These are phyloP conservation scores for Oxyruncus cristatus DNA, from an alignment of 2,113 vertebrate genomes.

Conservation along the genomic window DNA sequence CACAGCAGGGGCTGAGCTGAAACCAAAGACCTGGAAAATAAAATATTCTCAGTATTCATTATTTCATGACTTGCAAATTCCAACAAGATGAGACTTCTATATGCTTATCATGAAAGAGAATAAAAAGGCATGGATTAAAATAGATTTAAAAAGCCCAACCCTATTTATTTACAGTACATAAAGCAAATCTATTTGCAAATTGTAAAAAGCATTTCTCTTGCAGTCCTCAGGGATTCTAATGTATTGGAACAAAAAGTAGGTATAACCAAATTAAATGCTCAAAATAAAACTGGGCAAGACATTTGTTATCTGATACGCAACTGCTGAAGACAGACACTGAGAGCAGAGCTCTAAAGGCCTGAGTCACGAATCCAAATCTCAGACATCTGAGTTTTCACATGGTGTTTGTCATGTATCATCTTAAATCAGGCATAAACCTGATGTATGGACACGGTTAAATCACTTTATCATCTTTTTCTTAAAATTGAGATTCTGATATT, in stretches of 20 bases:
- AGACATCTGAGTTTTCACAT: not conserved
- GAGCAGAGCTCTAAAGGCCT: not conserved
- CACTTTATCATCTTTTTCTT: not conserved
- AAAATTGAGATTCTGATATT: not conserved
- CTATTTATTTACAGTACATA: conserved; percentile 10
- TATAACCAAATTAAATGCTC: not conserved
- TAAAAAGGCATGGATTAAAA: not conserved
- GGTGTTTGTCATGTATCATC: not conserved
- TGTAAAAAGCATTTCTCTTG: not conserved
- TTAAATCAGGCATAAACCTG: not conserved
- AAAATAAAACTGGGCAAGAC: not conserved
- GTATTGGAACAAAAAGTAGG: not conserved
- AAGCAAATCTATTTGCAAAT: not conserved
- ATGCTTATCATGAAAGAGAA: not conserved
- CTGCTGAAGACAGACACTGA: not conserved
- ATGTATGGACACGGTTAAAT: not conserved
- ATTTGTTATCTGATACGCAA: not conserved
- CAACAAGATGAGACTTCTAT: not conserved
- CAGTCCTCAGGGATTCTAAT: not conserved
- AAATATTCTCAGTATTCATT: conserved; percentile 15
- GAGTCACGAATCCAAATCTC: not conserved
- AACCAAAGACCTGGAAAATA: conserved; percentile 36
- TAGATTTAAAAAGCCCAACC: not conserved
- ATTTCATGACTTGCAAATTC: not conserved
- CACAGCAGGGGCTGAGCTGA: conserved; percentile 33